Conservation (phyloP, 2,888 invertebrate species). For the Amorpha juglandis region DNA sequence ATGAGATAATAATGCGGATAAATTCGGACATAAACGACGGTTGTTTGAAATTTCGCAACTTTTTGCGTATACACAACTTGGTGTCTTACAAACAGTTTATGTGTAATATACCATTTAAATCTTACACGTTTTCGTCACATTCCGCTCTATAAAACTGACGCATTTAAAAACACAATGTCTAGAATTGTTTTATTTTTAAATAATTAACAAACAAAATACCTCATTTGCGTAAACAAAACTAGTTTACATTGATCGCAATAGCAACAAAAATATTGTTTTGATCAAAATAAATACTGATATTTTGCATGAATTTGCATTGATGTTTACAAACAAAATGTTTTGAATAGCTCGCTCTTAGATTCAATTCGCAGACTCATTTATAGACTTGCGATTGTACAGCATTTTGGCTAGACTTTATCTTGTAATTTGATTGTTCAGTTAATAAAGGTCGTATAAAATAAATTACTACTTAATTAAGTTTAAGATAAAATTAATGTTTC, state of each 20-base stretch:
- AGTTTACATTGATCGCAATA: background rate
- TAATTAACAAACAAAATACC: background rate
- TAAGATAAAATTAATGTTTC: background rate
- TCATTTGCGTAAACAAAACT: constrained; percentile 4
- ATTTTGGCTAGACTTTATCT: background rate
- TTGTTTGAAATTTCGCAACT: constrained; percentile 6
- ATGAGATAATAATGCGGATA: background rate
- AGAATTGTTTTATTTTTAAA: background rate
- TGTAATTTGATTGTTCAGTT: background rate
- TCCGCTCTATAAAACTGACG: background rate
- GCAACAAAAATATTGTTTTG: background rate
- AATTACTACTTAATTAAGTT: too few relatives aligned
- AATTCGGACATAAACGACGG: background rate
- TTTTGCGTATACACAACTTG: background rate
- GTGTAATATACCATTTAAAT: constrained; percentile 3
- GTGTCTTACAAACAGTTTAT: background rate
- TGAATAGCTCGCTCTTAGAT: background rate
- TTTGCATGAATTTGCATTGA: constrained; percentile 2
- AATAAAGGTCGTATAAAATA: too few relatives aligned
- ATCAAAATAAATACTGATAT: background rate
- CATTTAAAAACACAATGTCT: background rate
- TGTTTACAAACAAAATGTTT: background rate
- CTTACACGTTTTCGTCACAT: constrained; percentile 17
- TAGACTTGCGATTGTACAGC: background rate
- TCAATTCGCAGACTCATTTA: background rate